Conservation (phyloP, 1,140 invertebrate genomes). For the Zaprionus taronus region DNA sequence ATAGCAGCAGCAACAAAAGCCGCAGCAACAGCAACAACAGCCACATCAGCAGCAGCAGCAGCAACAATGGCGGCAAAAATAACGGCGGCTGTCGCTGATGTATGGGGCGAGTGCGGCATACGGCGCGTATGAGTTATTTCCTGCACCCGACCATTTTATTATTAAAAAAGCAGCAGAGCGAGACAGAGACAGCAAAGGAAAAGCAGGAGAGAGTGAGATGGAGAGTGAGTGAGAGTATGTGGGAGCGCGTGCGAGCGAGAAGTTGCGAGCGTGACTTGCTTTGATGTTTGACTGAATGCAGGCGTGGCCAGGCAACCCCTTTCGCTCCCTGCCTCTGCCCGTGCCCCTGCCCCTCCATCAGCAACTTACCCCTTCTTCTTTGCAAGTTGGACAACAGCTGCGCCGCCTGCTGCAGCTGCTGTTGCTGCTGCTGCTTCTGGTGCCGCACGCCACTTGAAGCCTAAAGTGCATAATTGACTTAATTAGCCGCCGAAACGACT, state of each 20-base stretch:
- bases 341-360: neutral
- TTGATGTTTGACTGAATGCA: constrained; percentile 81
- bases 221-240: constrained; percentile 14
- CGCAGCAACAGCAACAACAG: constrained; percentile 46
- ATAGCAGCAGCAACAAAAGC: constrained; percentile 39
- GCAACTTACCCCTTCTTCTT: neutral
- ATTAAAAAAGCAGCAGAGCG: constrained; percentile 64
- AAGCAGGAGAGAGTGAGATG: neutral
- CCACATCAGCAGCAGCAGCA: constrained; percentile 36
- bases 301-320: neutral
- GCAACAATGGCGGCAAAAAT: constrained; percentile 31
- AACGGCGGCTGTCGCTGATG: constrained; percentile 68
- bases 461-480: constrained; percentile 81
- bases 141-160: constrained; percentile 74
- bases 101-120: constrained; percentile 74
- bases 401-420: constrained; percentile 2
- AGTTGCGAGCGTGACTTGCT: constrained; percentile 71
- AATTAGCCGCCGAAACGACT: constrained; percentile 79
- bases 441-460: constrained; percentile 76
- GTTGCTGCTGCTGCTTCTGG: constrained; percentile 44
- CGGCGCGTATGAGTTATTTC: constrained; percentile 82
- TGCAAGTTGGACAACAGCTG: constrained; percentile 17
- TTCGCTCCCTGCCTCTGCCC: neutral
- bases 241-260: neutral
- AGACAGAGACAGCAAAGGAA: neutral